Base-by-base conservation (phyloP, 2,888 invertebrate genomes). In the Leucania comma region DNA sequence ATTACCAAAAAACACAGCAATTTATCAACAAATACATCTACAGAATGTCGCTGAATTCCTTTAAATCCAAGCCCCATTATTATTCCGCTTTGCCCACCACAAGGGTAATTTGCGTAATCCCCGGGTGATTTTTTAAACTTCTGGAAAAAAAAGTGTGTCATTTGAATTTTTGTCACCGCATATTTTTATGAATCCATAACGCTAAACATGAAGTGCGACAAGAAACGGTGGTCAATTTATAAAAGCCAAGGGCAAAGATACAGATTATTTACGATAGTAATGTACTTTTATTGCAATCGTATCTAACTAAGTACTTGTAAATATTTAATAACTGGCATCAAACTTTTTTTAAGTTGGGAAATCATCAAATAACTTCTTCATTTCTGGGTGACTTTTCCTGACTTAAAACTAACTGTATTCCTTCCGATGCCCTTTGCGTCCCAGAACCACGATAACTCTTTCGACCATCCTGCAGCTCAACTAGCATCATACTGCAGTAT, bases 1-100 rank as follows among this genome's bases (percentile, higher is more conserved):
- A 94, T 95, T 94, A 93, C 87, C 89, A 92, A 93, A 93, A 93
- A 93, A 91, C 88, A 91, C 88, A 87, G 92, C 90, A 93, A 94
- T 95, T 94, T 94, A 94, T 94, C 94, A 94, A 90, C 89, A 89
- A 88, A 92, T 90, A 87, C 91, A 92, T 89, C 90, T 86, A 86
- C 90, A 89, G 87, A 90, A 89, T 88, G 91, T 89, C 90, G 88
- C 80, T 82, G 86, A 88, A 90, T 90, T 91, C 89, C 85, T 85
- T 86, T 89, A 92, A 93, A 93, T 89, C 92, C 92, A 86, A 78
- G 84, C 82, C 75, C 90, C 91, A 91, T 95, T 93, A 94, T 94
- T 93, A 93, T 94, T 93, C 93, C 88, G 86, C 87, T 90, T 90
- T 89, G 88, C 89, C 89, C 88, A 90, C 90, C 91, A 88, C 90